Percentiles rank a stretch among this genome's conserved stretches.
Evolutionary conservation across 2,888 invertebrate species (phyloP).

Genomic region (Heliconius ethilla): DNA sequence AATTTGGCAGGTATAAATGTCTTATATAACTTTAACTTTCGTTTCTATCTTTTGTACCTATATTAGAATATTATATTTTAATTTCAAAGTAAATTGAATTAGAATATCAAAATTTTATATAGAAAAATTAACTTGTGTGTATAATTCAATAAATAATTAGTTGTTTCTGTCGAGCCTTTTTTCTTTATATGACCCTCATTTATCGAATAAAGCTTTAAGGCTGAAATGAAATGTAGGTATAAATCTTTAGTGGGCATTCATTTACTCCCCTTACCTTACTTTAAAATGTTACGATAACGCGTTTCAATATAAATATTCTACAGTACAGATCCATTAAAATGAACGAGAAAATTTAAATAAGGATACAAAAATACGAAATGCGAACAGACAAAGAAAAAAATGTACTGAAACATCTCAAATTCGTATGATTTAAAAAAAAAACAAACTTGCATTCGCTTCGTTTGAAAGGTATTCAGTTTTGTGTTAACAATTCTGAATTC

Average conservation of each 20-base stretch:
- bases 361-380: not conserved
- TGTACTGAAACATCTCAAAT: constrained; percentile 33
- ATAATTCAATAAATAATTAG: not conserved
- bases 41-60: not conserved
- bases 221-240: too few species aligned
- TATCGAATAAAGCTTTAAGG: too few species aligned
- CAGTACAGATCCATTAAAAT: not conserved
- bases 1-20: constrained; percentile 3
- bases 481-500: constrained; percentile 42
- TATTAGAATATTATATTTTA: not conserved
- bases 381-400: constrained; percentile 29
- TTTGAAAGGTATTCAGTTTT: constrained; percentile 53
- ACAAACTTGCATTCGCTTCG: constrained; percentile 53
- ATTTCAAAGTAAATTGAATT: not conserved
- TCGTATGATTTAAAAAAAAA: constrained; percentile 48
- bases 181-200: too few species aligned
- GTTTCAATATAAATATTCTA: not conserved
- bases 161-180: too few species aligned
- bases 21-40: constrained; percentile 5
- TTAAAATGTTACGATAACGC: too few species aligned
- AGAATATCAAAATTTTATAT: not conserved
- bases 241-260: too few species aligned
- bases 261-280: too few species aligned
- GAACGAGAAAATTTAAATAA: not conserved
- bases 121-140: not conserved